A percentile compares a stretch with the other conserved stretches of the same genome.
Conservation (phyloP, 2,888 invertebrate genomes). For the Phortica okadai region DNA sequence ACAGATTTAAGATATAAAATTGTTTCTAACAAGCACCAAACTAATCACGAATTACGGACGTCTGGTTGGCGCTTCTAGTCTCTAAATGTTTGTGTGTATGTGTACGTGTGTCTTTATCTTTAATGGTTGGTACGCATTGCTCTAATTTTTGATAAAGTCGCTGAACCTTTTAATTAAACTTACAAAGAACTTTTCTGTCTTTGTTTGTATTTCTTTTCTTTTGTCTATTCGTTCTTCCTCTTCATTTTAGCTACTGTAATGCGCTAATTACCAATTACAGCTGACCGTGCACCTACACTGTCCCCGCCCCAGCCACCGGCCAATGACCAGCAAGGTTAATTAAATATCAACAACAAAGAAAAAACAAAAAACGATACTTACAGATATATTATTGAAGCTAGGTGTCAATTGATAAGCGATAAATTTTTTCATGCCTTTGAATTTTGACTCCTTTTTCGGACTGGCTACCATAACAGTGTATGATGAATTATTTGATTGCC, state of each 20-base stretch:
- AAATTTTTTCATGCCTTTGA: slow-evolving; percentile 97
- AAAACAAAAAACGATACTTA: slow-evolving; percentile 72
- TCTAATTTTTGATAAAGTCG: neutral
- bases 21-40: neutral
- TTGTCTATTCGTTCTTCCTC: neutral
- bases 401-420: slow-evolving; percentile 98
- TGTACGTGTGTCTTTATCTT: neutral
- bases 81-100: too few species aligned
- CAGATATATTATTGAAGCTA: slow-evolving; percentile 95
- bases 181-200: neutral
- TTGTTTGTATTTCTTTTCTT: neutral
- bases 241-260: slow-evolving; percentile 12
- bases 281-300: neutral
- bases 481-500: slow-evolving; percentile 85
- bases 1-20: neutral
- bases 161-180: slow-evolving; percentile 12
- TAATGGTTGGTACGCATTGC: neutral
- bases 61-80: too few species aligned
- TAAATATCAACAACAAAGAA: neutral
- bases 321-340: neutral
- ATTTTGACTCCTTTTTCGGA: slow-evolving; percentile 97
- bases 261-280: slow-evolving; percentile 21
- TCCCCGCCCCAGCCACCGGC: neutral
- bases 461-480: slow-evolving; percentile 93
- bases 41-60: neutral